These are phyloP conservation scores for Platycercus adscitus DNA, from an alignment of 2,113 vertebrate genomes.

Conservation along the genomic window DNA sequence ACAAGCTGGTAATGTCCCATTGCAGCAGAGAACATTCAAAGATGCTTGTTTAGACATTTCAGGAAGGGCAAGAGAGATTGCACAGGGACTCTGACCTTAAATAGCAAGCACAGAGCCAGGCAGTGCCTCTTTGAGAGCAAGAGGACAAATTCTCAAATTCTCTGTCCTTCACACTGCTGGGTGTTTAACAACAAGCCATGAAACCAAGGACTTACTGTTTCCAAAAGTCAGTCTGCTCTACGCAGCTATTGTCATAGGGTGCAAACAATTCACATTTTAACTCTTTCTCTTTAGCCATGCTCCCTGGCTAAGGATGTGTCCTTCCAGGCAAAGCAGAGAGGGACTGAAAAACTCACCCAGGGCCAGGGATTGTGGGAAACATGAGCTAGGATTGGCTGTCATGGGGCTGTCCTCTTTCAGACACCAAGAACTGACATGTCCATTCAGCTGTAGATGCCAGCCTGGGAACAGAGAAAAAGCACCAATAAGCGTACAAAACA, in stretches of 20 bases:
- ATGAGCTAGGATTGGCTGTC: accelerated
- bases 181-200: neutral
- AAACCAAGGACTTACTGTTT: neutral
- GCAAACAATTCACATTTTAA: neutral
- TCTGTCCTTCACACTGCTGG: neutral
- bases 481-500: neutral
- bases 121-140: neutral
- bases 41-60: neutral
- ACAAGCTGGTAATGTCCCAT: neutral
- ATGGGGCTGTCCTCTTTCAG: neutral
- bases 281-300: neutral
- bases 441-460: neutral
- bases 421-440: neutral
- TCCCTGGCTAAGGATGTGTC: neutral
- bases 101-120: neutral
- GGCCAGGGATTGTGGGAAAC: neutral
- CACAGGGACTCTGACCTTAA: neutral
- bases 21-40: neutral
- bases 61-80: neutral
- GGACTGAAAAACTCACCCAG: neutral
- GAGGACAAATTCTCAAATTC: neutral
- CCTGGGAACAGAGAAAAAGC: neutral
- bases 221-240: neutral
- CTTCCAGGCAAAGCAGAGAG: neutral
- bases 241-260: neutral